These are phyloP conservation scores for Thymelicus lineola DNA, from an alignment of 2,888 invertebrate genomes.

Conservation along the genomic window DNA sequence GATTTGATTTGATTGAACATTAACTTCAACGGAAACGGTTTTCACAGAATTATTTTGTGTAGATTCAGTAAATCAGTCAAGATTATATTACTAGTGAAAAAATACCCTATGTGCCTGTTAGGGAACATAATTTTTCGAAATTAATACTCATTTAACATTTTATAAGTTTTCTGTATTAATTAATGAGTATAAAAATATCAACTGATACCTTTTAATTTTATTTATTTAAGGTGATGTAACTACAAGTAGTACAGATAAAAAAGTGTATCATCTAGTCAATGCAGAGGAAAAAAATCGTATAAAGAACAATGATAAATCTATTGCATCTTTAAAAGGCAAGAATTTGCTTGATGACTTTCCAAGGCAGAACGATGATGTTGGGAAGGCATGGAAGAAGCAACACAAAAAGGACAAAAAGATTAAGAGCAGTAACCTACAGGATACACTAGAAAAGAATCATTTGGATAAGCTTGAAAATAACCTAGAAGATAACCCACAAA, in stretches of 20 bases:
- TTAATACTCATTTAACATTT: no score
- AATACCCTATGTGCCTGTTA: no score
- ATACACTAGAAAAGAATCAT: neutral
- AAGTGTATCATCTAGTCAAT: conserved; percentile 64
- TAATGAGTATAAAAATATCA: no score
- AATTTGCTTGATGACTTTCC: conserved; percentile 66
- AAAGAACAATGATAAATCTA: conserved; percentile 77
- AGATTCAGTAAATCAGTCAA: no score
- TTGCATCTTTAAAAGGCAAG: conserved; percentile 74
- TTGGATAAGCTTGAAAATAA: neutral
- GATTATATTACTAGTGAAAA: no score
- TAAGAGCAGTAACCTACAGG: neutral
- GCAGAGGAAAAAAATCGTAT: conserved; percentile 67
- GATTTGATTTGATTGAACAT: no score
- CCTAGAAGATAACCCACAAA: neutral
- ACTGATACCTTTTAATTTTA: no score
- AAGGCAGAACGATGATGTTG: conserved; percentile 55
- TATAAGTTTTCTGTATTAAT: no score
- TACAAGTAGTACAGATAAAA: conserved; percentile 56
- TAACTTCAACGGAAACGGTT: no score
- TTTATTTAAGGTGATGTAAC: conserved; percentile 63
- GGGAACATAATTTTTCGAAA: no score
- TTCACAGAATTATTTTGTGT: no score
- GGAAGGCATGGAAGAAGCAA: conserved; percentile 68
- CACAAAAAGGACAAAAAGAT: conserved; percentile 44